Evolutionary conservation across 2,797 vertebrate species (phyloP).

Genomic region (Acipenser ruthenus): DNA sequence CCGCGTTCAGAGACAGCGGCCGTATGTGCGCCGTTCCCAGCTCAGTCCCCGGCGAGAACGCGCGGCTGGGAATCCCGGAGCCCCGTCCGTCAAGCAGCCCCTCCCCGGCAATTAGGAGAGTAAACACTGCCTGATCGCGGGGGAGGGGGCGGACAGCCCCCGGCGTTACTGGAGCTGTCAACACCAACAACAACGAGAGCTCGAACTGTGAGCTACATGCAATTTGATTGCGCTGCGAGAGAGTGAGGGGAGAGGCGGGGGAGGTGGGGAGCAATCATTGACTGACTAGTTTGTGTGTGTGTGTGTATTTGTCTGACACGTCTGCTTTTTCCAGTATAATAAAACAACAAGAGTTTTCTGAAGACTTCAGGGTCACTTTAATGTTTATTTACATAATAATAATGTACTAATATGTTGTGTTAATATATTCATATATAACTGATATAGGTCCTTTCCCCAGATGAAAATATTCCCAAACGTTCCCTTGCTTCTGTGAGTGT

Average conservation of each 20-base stretch:
- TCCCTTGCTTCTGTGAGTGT: no score
- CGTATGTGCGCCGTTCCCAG: background rate
- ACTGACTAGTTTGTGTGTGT: constrained; percentile 11
- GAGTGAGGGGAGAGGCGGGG: no score
- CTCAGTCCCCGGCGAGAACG: background rate
- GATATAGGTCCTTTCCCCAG: no score
- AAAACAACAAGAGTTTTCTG: no score
- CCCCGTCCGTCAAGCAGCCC: constrained; percentile 55
- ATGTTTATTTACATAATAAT: no score
- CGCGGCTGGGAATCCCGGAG: constrained; percentile 18
- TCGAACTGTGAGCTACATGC: constrained; percentile 12
- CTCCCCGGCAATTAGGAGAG: constrained; percentile 98
- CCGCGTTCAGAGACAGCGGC: background rate
- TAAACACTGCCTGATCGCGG: constrained; percentile 76
- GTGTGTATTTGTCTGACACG: background rate
- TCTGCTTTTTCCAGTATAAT: no score
- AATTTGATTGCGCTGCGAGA: background rate
- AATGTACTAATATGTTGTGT: no score
- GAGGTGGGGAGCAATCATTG: no score
- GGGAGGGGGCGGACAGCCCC: constrained; percentile 44
- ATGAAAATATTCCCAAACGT: no score
- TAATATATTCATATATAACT: no score
- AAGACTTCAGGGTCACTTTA: no score
- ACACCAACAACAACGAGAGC: constrained; percentile 39
- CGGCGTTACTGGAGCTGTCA: constrained; percentile 70